A percentile compares a stretch with the other conserved stretches of the same genome.
These are phyloP conservation scores for Scelioninae gen. 1 DNA, from an alignment of 2,888 invertebrate species.

Conservation along the genomic window DNA sequence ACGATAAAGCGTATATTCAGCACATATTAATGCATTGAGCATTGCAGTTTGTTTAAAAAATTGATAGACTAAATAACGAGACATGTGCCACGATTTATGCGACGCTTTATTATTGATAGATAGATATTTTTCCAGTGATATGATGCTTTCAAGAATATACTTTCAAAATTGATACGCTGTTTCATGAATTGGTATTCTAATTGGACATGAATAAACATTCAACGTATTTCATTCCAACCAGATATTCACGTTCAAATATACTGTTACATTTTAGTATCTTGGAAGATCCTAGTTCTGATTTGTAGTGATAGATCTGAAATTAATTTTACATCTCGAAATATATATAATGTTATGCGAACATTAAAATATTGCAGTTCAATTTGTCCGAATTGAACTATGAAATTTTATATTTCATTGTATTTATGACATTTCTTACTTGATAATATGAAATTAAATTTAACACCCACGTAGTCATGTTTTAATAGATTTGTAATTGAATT, in stretches of 20 bases:
- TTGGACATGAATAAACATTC: conserved; percentile 1
- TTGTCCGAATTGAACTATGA: no score
- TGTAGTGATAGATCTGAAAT: no score
- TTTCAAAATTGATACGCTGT: background rate
- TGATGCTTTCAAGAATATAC: background rate
- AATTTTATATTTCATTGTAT: no score
- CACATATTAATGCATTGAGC: background rate
- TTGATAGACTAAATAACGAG: conserved; percentile 21
- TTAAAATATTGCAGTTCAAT: no score
- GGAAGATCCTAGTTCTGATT: no score
- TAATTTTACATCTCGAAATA: no score
- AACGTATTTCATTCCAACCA: background rate
- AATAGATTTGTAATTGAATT: no score
- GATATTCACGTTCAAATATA: background rate
- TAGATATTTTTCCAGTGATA: conserved; percentile 7
- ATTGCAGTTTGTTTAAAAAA: conserved; percentile 11
- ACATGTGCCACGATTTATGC: background rate
- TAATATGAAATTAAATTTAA: no score
- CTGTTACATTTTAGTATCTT: no score
- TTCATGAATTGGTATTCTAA: conserved; percentile 1
- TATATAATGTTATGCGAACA: no score
- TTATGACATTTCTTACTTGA: no score
- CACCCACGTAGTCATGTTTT: no score
- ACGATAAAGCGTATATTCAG: background rate
- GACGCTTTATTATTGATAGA: conserved; percentile 1